phyloP scores from a whole-genome alignment of 2,797 vertebrate species.

The Poecilia picta region DNA sequence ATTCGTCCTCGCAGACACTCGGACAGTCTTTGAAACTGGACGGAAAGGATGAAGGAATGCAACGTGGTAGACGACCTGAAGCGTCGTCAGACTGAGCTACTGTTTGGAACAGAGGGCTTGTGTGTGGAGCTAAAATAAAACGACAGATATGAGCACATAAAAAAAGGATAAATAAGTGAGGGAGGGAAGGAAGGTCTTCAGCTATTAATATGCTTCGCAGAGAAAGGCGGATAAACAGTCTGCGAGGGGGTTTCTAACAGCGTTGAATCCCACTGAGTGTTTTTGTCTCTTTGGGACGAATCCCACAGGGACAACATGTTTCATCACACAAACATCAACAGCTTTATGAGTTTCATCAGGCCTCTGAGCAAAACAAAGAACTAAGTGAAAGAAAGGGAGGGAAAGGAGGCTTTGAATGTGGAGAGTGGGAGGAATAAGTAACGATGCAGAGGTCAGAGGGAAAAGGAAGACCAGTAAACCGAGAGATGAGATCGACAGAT shows the following conservation, averaged over 20 bases:
- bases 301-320: constrained; percentile 44
- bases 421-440: constrained; percentile 16
- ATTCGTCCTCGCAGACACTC: constrained; percentile 40
- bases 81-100: constrained; percentile 35
- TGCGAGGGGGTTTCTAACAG: constrained; percentile 32
- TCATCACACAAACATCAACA: constrained; percentile 31
- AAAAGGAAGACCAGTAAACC: neutral
- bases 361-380: constrained; percentile 41
- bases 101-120: constrained; percentile 53
- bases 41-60: constrained; percentile 39
- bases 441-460: constrained; percentile 2
- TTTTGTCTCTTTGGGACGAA: constrained; percentile 47
- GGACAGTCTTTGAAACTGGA: constrained; percentile 43
- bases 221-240: constrained; percentile 25
- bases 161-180: neutral
- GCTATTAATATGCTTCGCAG: constrained; percentile 15
- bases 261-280: constrained; percentile 45
- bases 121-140: constrained; percentile 36
- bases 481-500: constrained; percentile 13
- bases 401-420: constrained; percentile 21
- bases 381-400: constrained; percentile 13
- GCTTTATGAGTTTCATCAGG: constrained; percentile 52
- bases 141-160: constrained; percentile 15
- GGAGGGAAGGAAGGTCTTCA: constrained; percentile 11
- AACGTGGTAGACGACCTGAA: constrained; percentile 34